A percentile compares a stretch with the other conserved stretches of the same genome.
These are phyloP conservation scores for Andrena camellia DNA, from an alignment of 2,888 invertebrate species.

Conservation along the genomic window DNA sequence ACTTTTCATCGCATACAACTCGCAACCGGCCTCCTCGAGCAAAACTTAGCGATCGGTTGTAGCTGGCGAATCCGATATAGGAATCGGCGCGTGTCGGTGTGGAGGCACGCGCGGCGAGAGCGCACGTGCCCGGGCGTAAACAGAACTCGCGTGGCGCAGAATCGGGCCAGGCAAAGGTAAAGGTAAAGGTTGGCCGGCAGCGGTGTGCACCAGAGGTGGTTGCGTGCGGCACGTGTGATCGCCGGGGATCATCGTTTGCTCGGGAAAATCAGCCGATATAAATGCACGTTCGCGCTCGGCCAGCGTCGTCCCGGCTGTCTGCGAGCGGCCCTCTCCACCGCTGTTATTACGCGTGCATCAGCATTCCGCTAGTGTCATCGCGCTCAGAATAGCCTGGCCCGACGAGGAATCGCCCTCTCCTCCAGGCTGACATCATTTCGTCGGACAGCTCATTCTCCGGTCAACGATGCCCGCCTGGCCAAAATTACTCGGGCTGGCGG, in stretches of 20 bases:
- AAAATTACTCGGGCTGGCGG: conserved; percentile 24
- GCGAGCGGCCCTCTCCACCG: neutral
- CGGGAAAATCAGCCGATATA: conserved; percentile 54
- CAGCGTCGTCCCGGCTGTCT: conserved; percentile 10
- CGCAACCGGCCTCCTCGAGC: too few relatives aligned
- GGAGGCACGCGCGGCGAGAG: neutral
- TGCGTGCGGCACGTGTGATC: conserved; percentile 58
- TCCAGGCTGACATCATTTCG: conserved; percentile 61
- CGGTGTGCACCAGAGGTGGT: conserved; percentile 24
- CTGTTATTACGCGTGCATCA: conserved; percentile 58
- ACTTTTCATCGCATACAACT: too few relatives aligned
- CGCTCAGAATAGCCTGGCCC: conserved; percentile 69
- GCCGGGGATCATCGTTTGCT: conserved; percentile 48
- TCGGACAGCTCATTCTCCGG: conserved; percentile 26
- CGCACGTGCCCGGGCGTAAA: conserved; percentile 9
- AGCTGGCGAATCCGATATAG: neutral
- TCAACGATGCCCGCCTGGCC: conserved; percentile 23
- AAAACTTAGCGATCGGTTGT: neutral
- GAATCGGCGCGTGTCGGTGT: neutral
- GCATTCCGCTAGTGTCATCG: conserved; percentile 74
- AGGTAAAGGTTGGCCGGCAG: conserved; percentile 53
- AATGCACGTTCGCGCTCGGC: conserved; percentile 47
- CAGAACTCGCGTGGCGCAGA: conserved; percentile 6
- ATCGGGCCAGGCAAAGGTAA: conserved; percentile 13
- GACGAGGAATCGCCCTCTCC: conserved; percentile 62